Conservation (phyloP, 2,888 invertebrate genomes). For the Aromia moschata region DNA sequence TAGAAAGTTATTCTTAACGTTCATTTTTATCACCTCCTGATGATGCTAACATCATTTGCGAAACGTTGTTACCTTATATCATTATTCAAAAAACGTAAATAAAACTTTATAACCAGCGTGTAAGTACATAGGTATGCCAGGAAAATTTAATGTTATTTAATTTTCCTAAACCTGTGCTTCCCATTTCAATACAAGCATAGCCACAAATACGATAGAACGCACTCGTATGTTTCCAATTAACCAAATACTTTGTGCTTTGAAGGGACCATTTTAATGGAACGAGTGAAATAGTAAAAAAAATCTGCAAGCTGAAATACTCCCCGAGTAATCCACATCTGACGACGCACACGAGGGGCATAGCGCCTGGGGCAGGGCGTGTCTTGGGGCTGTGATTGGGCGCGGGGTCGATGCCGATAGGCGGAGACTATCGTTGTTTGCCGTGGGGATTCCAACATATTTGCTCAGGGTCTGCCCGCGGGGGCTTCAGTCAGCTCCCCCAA, state of each 20-base stretch:
- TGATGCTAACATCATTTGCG: no score
- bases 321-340: conserved; percentile 17
- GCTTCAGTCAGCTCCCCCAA: conserved; percentile 20
- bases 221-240: no score
- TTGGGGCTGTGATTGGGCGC: conserved; percentile 57
- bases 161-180: no score
- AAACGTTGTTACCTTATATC: no score
- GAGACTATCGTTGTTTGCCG: conserved; percentile 52
- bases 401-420: conserved; percentile 54
- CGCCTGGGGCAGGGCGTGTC: conserved; percentile 61
- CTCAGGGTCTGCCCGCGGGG: conserved; percentile 57
- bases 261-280: not conserved
- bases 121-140: no score
- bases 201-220: no score
- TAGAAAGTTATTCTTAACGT: no score
- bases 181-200: no score
- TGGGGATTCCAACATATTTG: conserved; percentile 47
- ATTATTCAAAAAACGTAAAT: no score
- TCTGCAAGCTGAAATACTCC: not conserved
- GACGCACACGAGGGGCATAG: conserved; percentile 48
- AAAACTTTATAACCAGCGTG: no score
- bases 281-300: not conserved
- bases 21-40: no score
- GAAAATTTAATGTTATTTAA: no score
- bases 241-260: not conserved